A percentile compares a stretch with the other conserved stretches of the same genome.
Conservation (phyloP, 2,113 vertebrate genomes). For the Paradoxurus hermaphroditus region DNA sequence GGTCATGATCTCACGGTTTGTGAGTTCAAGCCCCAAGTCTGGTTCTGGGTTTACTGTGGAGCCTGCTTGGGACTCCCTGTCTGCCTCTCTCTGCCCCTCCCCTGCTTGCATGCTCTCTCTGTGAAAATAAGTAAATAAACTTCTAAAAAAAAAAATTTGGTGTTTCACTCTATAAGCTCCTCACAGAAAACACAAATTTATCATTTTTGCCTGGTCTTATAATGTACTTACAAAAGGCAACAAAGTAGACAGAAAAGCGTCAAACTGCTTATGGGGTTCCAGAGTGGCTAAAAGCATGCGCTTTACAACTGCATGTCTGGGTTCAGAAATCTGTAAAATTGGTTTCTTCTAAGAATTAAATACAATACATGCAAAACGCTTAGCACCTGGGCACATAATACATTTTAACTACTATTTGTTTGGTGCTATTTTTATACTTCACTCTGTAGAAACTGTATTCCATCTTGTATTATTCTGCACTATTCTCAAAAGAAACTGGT, state of each 20-base stretch:
- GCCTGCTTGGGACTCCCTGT: too few species aligned
- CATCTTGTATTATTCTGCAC: neutral
- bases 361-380: neutral
- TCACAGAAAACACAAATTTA: neutral
- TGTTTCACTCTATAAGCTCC: neutral
- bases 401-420: neutral
- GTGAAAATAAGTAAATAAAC: too few species aligned
- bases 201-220: neutral
- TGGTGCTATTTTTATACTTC: neutral
- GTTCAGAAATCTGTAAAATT: neutral
- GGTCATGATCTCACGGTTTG: too few species aligned
- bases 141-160: too few species aligned
- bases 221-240: neutral
- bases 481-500: neutral
- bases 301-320: neutral
- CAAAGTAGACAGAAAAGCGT: neutral
- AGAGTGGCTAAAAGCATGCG: neutral
- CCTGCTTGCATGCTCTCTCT: too few species aligned
- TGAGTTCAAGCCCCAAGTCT: too few species aligned
- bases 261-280: neutral
- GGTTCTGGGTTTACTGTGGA: too few species aligned
- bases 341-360: constrained; percentile 31
- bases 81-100: too few species aligned
- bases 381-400: neutral
- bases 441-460: neutral